Evolutionary conservation across 2,797 vertebrate genomes (phyloP), one percentile per base, ranked within the genome.

Genomic region (Cottoperca gobio): DNA sequence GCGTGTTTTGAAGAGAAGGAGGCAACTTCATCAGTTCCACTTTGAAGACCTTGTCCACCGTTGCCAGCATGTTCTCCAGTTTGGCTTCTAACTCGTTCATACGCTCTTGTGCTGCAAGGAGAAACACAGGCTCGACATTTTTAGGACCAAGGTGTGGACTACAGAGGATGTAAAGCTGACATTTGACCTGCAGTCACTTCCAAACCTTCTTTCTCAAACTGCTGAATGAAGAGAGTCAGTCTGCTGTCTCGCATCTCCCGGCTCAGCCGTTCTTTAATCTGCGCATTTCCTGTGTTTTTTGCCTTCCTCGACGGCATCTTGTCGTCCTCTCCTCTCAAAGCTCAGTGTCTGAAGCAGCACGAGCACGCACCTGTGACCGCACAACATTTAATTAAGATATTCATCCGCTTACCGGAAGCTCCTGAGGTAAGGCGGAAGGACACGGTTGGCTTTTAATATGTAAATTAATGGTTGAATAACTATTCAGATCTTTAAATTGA

Each of bases 21-120:
- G 95, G 95, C 86, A 95, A 89, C 79, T 94, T 95, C 92, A 96
- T 92, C 79, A 95, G 58, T 46, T 96, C 94, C 60, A 96, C 95
- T 0, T 89, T 84, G 1, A 96, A 93, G 0, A 93, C 91, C 55
- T 93, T 90, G 79, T 96, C 95, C 1, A 95, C 89, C 0, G 92
- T 95, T 0, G 92, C 81, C 78, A 95, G 0, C 8, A 92, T 73
- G 11, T 94, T 92, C 19, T 95, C 94, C 9, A 95, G 65, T 28
- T 92, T 93, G 9, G 86, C 87, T 78, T 93, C 92, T 73, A 95
- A 81, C 39, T 95, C 94, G 28, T 91, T 92, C 26, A 95, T 63
- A 0, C 89, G 90, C 10, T 94, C 93, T 49, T 95, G 93, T 0
- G 95, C 96, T 97, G 81, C 2, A 26, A 42, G 33, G n/a, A 9